Percentiles rank a stretch among this genome's conserved stretches.
phyloP scores from a whole-genome alignment of 2,888 invertebrate species.

The Catocala fraxini region DNA sequence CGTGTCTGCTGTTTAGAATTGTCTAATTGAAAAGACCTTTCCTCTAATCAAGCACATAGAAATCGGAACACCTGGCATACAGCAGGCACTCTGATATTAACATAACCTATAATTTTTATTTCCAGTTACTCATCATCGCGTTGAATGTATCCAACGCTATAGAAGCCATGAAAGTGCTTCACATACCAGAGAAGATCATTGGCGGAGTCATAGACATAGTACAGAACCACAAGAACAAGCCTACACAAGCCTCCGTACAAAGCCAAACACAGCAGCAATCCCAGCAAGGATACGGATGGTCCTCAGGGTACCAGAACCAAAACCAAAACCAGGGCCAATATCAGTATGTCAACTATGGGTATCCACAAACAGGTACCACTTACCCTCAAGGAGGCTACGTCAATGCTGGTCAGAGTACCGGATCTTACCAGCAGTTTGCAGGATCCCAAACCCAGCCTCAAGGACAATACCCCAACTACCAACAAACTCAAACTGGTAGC shows the following conservation, averaged over 20 bases:
- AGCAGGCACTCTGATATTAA: neutral
- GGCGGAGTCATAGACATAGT: constrained; percentile 82
- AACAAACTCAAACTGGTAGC: constrained; percentile 37
- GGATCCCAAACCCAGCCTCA: constrained; percentile 49
- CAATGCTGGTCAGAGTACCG: constrained; percentile 31
- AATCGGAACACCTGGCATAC: too few species aligned
- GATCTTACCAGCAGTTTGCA: constrained; percentile 38
- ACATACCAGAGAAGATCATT: constrained; percentile 80
- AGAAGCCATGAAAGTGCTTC: constrained; percentile 62
- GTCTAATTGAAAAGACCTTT: too few species aligned
- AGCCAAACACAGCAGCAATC: constrained; percentile 44
- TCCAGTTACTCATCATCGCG: constrained; percentile 57
- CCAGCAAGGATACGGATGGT: constrained; percentile 59
- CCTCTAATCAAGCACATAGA: too few species aligned
- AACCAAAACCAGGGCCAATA: constrained; percentile 60
- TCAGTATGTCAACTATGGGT: constrained; percentile 54
- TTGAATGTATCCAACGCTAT: constrained; percentile 48
- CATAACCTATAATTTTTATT: constrained; percentile 11
- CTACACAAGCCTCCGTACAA: constrained; percentile 38
- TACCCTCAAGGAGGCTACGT: constrained; percentile 45
- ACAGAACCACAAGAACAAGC: constrained; percentile 79
- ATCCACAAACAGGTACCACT: constrained; percentile 39
- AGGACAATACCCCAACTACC: constrained; percentile 48
- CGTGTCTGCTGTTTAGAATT: too few species aligned
- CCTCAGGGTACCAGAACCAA: constrained; percentile 46